These are phyloP conservation scores for Chauna torquata DNA, from an alignment of 2,113 vertebrate genomes.

Conservation along the genomic window DNA sequence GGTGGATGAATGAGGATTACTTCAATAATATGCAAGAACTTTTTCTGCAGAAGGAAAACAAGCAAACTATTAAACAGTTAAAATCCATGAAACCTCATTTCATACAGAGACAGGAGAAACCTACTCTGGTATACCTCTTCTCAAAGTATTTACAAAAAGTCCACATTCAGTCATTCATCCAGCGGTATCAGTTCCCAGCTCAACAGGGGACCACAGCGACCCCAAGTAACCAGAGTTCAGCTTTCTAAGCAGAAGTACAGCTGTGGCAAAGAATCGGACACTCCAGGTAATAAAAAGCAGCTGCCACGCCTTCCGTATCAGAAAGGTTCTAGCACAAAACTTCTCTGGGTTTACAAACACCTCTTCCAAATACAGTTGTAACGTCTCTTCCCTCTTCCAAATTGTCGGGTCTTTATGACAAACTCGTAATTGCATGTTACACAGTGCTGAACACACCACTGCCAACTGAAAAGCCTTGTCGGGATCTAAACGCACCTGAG, in stretches of 20 bases:
- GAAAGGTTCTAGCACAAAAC: background rate
- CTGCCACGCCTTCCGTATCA: background rate
- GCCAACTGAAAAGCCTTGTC: background rate
- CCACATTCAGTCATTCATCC: background rate
- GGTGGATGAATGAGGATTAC: background rate
- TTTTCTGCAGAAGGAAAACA: background rate
- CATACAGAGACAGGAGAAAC: background rate
- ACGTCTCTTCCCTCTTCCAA: background rate
- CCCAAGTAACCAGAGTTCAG: background rate
- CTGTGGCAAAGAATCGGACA: background rate
- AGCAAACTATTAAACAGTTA: background rate
- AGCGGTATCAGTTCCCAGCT: background rate
- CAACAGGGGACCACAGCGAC: background rate
- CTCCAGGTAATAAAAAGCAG: background rate
- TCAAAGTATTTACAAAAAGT: background rate
- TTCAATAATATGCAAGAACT: background rate
- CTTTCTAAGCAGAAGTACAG: background rate
- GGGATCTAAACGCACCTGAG: background rate
- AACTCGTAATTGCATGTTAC: fast-evolving
- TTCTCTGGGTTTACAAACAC: background rate
- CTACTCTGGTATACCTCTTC: background rate
- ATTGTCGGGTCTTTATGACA: background rate
- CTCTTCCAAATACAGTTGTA: background rate
- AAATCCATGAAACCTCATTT: background rate
- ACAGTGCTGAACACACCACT: background rate